phyloP scores from a whole-genome alignment of 2,888 invertebrate genomes.

The Drosophila lacicola region DNA sequence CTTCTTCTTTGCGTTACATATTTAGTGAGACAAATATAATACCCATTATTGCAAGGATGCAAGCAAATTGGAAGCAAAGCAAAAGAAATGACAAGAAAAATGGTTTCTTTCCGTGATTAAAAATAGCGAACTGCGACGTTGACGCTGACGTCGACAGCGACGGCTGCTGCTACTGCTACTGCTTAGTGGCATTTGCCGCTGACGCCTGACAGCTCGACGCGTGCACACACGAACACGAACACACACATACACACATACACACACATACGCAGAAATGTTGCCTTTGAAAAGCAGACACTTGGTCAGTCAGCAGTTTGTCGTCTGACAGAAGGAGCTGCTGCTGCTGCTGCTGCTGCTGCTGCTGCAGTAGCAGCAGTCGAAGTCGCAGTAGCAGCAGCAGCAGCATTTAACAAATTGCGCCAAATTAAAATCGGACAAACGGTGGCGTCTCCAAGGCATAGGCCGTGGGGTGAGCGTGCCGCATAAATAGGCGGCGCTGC shows the following conservation, averaged over 20 bases:
- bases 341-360: slow-evolving; percentile 17
- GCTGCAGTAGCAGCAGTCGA: background rate
- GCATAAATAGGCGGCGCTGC: slow-evolving; percentile 12
- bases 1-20: background rate
- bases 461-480: background rate
- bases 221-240: slow-evolving; percentile 11
- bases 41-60: slow-evolving; percentile 3
- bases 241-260: slow-evolving; percentile 5
- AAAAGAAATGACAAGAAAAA: slow-evolving; percentile 64
- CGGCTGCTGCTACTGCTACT: slow-evolving; percentile 30
- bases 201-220: slow-evolving; percentile 67
- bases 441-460: slow-evolving; percentile 29
- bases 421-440: slow-evolving; percentile 57
- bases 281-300: slow-evolving; percentile 51
- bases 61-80: slow-evolving; percentile 18
- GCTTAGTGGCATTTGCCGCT: slow-evolving; percentile 74
- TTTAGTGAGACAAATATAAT: background rate
- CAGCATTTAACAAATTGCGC: slow-evolving; percentile 69
- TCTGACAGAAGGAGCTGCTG: slow-evolving; percentile 38
- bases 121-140: slow-evolving; percentile 64
- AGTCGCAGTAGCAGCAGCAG: background rate
- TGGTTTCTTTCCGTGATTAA: slow-evolving; percentile 74
- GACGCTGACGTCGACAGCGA: slow-evolving; percentile 20
- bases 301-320: slow-evolving; percentile 45
- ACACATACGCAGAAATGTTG: slow-evolving; percentile 40